Conservation (phyloP, 1,140 invertebrate species). For the Aradophagus sp. region DNA sequence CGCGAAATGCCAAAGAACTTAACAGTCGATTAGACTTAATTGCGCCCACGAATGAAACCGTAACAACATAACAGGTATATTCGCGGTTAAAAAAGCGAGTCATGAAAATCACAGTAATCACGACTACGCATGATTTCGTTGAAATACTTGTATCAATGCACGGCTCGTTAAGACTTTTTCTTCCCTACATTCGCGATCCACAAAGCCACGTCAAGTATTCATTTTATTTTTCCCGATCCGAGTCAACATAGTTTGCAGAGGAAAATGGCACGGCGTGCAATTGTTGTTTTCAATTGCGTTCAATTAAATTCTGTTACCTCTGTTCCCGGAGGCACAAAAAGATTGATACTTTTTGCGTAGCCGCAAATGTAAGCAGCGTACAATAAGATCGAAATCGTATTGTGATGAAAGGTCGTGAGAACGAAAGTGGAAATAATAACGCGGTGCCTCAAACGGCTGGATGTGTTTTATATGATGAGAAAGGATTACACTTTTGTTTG, state of each 20-base stretch:
- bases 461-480: conserved; percentile 41
- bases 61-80: conserved; percentile 26
- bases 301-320: too few relatives aligned
- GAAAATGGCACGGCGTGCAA: too few relatives aligned
- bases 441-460: conserved; percentile 28
- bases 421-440: conserved; percentile 42
- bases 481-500: conserved; percentile 47
- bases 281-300: too few relatives aligned
- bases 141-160: conserved; percentile 15
- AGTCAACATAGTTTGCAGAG: too few relatives aligned
- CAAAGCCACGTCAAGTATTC: too few relatives aligned
- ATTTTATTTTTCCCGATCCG: too few relatives aligned
- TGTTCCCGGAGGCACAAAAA: background rate
- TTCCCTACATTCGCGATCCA: too few relatives aligned
- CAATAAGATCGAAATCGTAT: conserved; percentile 35
- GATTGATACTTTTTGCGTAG: background rate
- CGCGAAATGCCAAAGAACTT: conserved; percentile 15
- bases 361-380: conserved; percentile 5
- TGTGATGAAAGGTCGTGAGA: conserved; percentile 56
- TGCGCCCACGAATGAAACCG: conserved; percentile 13
- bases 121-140: conserved; percentile 15
- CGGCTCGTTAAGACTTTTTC: conserved; percentile 10
- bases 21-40: conserved; percentile 20
- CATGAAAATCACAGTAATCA: conserved; percentile 17
- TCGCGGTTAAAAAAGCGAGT: conserved; percentile 15